phyloP scores from a whole-genome alignment of 2,888 invertebrate genomes.

The Zele albiditarsus region DNA sequence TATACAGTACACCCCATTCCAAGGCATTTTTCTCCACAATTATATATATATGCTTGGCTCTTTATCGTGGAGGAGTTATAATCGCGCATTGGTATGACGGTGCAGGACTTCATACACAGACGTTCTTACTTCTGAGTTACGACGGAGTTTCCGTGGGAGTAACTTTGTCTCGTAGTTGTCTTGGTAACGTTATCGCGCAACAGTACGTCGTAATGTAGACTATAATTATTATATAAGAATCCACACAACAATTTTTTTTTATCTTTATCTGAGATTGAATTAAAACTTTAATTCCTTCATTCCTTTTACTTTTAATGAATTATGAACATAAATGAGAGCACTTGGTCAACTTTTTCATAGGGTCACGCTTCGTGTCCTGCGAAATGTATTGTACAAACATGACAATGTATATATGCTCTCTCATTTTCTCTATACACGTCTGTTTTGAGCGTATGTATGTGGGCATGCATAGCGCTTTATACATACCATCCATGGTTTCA shows the following conservation, averaged over 20 bases:
- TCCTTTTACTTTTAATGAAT: background rate
- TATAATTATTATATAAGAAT: background rate
- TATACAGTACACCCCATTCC: background rate
- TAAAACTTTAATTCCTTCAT: background rate
- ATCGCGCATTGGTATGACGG: background rate
- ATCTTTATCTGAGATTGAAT: background rate
- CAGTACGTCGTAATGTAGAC: background rate
- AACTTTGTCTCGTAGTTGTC: background rate
- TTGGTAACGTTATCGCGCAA: background rate
- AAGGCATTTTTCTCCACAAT: background rate
- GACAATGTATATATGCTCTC: background rate
- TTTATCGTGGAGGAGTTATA: background rate
- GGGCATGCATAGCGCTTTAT: background rate
- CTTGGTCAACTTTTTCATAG: background rate
- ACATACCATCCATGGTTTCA: background rate
- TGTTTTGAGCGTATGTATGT: background rate
- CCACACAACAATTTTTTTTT: background rate
- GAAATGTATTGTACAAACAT: background rate
- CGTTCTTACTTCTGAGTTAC: background rate
- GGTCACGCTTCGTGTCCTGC: background rate
- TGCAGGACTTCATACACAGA: background rate
- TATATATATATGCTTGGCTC: background rate
- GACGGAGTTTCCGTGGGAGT: background rate
- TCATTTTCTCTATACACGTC: background rate
- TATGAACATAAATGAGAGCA: background rate